Percentiles rank a stretch among this genome's conserved stretches.
Evolutionary conservation across 2,888 invertebrate genomes (phyloP).

Genomic region (Sisyra nigra): DNA sequence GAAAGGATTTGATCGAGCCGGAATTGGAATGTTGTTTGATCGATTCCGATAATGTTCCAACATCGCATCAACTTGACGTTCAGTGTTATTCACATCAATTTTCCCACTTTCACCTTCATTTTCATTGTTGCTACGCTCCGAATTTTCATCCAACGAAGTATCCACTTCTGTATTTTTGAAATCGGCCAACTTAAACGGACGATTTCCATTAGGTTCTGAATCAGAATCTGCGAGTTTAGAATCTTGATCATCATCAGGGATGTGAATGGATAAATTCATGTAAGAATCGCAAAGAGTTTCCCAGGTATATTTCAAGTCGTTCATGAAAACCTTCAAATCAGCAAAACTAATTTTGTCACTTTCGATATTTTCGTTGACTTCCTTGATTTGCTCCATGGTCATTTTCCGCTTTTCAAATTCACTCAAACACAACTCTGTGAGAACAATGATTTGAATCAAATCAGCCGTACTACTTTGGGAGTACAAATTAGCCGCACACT

Average conservation of each 20-base stretch:
- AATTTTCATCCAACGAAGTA: background rate
- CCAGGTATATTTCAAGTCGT: slow-evolving; percentile 25
- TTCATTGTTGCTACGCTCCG: background rate
- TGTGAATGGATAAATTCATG: slow-evolving; percentile 23
- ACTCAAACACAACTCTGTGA: slow-evolving; percentile 70
- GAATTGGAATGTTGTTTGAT: slow-evolving; percentile 22
- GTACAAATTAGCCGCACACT: slow-evolving; percentile 78
- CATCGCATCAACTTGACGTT: slow-evolving; percentile 28
- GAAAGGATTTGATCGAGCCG: slow-evolving; percentile 23
- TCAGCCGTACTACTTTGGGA: slow-evolving; percentile 85
- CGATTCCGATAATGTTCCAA: slow-evolving; percentile 35
- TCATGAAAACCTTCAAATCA: slow-evolving; percentile 23
- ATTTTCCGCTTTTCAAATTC: slow-evolving; percentile 48
- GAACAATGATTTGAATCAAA: slow-evolving; percentile 73
- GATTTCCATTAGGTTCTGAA: background rate
- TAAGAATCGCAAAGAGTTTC: slow-evolving; percentile 26
- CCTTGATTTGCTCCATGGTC: slow-evolving; percentile 39
- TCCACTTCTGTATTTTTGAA: slow-evolving; percentile 1
- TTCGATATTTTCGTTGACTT: slow-evolving; percentile 18
- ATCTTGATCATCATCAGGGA: slow-evolving; percentile 17
- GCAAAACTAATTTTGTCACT: too few species aligned
- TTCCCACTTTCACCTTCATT: background rate
- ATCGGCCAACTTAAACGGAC: slow-evolving; percentile 6
- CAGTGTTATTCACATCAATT: slow-evolving; percentile 18
- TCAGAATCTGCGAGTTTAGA: slow-evolving; percentile 12